Conservation (phyloP, 2,113 vertebrate genomes). For the Nothoprocta perdicaria region DNA sequence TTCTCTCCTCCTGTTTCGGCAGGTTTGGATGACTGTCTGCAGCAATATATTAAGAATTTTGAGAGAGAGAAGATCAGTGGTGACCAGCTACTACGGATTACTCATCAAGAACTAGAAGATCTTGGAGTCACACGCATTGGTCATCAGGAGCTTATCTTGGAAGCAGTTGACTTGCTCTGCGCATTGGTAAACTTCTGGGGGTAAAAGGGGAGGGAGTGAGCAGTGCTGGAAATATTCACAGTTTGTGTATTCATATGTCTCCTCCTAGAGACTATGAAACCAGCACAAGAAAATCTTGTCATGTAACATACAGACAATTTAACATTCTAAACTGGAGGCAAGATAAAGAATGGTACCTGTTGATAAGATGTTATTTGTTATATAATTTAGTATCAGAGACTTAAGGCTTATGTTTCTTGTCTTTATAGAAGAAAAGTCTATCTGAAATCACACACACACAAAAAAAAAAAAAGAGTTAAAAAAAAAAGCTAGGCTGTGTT, state of each 20-base stretch:
- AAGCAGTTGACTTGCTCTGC: slow-evolving; percentile 95
- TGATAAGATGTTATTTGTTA: background rate
- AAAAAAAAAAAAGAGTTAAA: no score
- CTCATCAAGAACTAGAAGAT: slow-evolving; percentile 96
- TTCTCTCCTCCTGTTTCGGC: slow-evolving; percentile 37
- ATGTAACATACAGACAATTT: background rate
- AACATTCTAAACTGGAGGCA: background rate
- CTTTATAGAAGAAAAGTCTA: background rate
- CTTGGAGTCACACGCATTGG: slow-evolving; percentile 95
- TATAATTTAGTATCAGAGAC: background rate
- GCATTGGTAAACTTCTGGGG: slow-evolving; percentile 87
- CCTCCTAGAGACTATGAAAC: background rate
- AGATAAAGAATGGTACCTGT: background rate
- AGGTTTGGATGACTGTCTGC: slow-evolving; percentile 97
- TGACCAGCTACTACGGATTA: slow-evolving; percentile 93
- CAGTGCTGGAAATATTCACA: background rate
- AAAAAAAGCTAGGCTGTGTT: background rate
- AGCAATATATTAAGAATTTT: slow-evolving; percentile 97
- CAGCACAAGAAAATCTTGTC: background rate
- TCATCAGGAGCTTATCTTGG: slow-evolving; percentile 96
- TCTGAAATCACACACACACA: background rate
- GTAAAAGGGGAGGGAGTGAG: background rate
- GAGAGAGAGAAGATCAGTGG: slow-evolving; percentile 95
- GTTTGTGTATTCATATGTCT: background rate
- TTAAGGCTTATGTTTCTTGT: background rate